Base-by-base conservation (phyloP, 2,113 vertebrate species). In the Cavia porcellus region DNA sequence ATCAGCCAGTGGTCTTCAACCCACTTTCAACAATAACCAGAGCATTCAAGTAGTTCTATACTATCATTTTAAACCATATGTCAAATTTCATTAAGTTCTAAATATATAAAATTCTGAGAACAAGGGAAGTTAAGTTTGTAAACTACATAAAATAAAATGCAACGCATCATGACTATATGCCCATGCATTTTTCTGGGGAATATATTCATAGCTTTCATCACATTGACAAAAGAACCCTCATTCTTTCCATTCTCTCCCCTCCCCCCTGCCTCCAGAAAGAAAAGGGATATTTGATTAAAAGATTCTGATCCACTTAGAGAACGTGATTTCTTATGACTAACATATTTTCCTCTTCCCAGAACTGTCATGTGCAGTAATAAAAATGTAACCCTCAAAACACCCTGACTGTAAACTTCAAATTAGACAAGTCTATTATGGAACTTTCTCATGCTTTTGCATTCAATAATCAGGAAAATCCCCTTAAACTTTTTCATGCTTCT, bases 381-480 rank as follows among this genome's bases (percentile, higher is more conserved):
- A 97, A 96, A 83, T 89, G 83, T 74, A 89, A 89, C 89, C 89
- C 38, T 97, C 50, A 77, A 90, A 86, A 91, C 42, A 52, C 91
- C 81, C 95, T 64, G n/a, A 59, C 11, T 22, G 80, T 92, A 90
- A 81, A 74, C 72, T 97, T 84, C 84, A 62, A 91, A 91, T 96
- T 89, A 94, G 87, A 85, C 89, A 59, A 92, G 74, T 97, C 91
- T 95, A 32, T 79, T 1, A 0, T 77, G 89, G 96, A 95, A 96
- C 85, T 97, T 96, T 96, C 94, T 92, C 95, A 95, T 88, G 94
- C 95, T 94, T 97, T 89, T 94, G 72, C 86, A 82, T 94, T 96
- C 95, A 75, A 59, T 97, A 97, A 95, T 97, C 95, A 96, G 95
- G 92, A 97, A 98, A 97, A 98, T 96, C 96, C 95, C 91, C 3